Percentiles rank a stretch among this genome's conserved stretches.
Conservation (phyloP, 2,888 invertebrate species). For the Pardosa pseudoannulata region DNA sequence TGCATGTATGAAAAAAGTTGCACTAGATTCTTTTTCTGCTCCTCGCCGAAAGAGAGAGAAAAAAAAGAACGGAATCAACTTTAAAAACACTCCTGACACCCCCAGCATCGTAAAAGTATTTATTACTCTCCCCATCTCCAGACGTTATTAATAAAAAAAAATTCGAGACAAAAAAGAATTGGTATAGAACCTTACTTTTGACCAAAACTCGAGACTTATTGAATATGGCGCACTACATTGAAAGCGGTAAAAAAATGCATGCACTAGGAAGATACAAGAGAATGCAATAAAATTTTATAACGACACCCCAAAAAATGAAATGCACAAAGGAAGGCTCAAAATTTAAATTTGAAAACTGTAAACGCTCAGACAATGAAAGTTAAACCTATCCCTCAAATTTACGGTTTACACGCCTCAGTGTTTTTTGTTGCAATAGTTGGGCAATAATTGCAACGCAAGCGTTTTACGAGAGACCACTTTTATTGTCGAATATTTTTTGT, state of each 20-base stretch:
- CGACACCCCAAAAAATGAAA: neutral
- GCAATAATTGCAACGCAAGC: neutral
- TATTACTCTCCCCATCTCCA: too few species aligned
- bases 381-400: neutral
- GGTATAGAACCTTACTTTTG: neutral
- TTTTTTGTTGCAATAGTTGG: neutral
- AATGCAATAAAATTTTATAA: slow-evolving; percentile 8
- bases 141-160: too few species aligned
- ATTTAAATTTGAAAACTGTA: neutral
- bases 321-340: neutral
- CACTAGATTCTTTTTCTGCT: too few species aligned
- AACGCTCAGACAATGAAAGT: neutral
- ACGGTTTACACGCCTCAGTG: neutral
- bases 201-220: neutral
- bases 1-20: too few species aligned
- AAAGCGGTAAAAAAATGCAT: neutral
- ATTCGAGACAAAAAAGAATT: too few species aligned
- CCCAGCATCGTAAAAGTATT: neutral
- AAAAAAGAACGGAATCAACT: too few species aligned
- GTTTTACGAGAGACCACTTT: neutral
- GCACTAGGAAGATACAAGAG: neutral
- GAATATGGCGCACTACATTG: neutral
- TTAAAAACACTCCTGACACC: too few species aligned
- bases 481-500: neutral
- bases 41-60: too few species aligned